Base-by-base conservation (phyloP, 2,113 vertebrate genomes). In the Macaca fascicularis region DNA sequence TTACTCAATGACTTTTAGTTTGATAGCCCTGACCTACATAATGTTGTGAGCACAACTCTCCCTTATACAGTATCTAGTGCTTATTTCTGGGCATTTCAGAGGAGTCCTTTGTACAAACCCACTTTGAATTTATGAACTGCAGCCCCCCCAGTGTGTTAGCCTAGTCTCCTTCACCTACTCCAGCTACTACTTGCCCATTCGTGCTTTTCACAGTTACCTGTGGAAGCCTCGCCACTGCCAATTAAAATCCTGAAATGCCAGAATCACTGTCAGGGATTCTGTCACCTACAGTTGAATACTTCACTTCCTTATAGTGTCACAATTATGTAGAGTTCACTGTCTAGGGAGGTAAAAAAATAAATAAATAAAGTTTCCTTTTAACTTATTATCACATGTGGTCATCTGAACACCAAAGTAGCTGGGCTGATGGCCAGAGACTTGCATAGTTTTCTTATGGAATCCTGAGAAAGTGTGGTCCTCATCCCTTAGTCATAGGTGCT, bases 281-380 rank as follows among this genome's bases (percentile, higher is more conserved):
- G 2, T 11, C 17, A 20, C 30, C 4, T 8, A 52, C 0, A 10
- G 1, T 0, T 72, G 14, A 27, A 38, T 3, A 1, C 3, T 45
- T 40, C 43, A 76, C 61, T 61, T 45, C 35, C 74, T 64, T 6
- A 5, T 9, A 89, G 27, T 43, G 5, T 79, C 16, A 87, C 20
- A 84, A 67, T 57, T 52, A 81, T 2, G 5, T 16, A 22, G 14
- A 59, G 5, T 7, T 82, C 8, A 72, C 13, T 23, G 2, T 45
- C 6, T 6, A 32, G 40, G 20, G 8, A 76, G 22, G 3, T 55
- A 61, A 61, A 48, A 23, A 81, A 86, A 50, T 50, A 50, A 50
- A 50, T 12, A 55, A 45, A 72, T 59, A 70, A 32, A 2, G 17
- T 48, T 64, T 67, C 4, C 32, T 50, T 4, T 67, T 55, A 90